phyloP scores from a whole-genome alignment of 37 sponge, comb jelly and placozoan genomes.

The Ianthella basta region DNA sequence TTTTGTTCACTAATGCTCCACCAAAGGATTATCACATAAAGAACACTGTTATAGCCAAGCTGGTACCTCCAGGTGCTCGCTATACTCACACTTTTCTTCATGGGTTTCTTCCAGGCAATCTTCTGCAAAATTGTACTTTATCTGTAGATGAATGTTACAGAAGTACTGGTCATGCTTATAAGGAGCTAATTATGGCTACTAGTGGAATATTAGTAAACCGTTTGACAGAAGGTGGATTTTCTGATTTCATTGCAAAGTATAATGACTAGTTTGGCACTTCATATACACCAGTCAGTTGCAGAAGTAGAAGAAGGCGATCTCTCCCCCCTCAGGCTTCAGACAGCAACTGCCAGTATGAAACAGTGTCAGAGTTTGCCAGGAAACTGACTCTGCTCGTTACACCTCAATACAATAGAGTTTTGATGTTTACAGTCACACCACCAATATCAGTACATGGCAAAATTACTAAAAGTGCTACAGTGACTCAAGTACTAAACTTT shows the following conservation, averaged over 20 bases:
- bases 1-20: slow-evolving; percentile 29
- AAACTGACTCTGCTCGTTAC: neutral
- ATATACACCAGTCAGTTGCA: neutral
- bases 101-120: neutral
- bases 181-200: neutral
- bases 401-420: neutral
- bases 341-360: neutral
- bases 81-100: neutral
- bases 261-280: neutral
- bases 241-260: neutral
- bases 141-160: neutral
- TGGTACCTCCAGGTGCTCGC: neutral
- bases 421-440: neutral
- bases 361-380: neutral
- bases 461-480: neutral
- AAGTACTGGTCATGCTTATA: neutral
- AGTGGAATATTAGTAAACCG: neutral
- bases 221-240: neutral
- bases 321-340: neutral
- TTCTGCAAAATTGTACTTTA: neutral
- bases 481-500: neutral
- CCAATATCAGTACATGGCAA: neutral
- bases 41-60: neutral
- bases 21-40: neutral
- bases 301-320: neutral